Evolutionary conservation across 1,140 invertebrate genomes (phyloP), one percentile per base, ranked within the genome.

Genomic region (Drosophila melanica): DNA sequence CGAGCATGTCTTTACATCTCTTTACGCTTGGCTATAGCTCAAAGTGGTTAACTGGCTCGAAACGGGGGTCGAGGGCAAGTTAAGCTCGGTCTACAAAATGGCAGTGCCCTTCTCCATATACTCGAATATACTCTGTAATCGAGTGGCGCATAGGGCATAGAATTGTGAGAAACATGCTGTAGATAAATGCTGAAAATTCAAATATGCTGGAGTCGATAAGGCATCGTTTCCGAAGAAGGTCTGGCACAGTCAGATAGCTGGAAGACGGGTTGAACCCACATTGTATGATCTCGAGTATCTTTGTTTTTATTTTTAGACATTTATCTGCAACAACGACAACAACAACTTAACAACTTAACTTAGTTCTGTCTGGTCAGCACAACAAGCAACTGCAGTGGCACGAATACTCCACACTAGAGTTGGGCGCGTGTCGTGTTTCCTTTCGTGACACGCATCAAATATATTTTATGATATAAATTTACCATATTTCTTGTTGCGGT

Each of bases 1-100:
- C 67, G 60, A 90, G 77, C 73, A 87, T 87, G 84, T 87, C 84
- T 87, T 87, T 87, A 87, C 84, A 87, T 89, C 84, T 87, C 66
- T 87, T 89, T 84, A 84, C 84, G 84, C 84, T 89, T 89, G 77
- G 76, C 30, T 82, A 73, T 79, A 51, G 68, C 64, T 54, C 73
- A 81, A 77, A 77, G 66, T 76, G 51, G 27, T 18, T 41, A 48
- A 64, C 60, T 60, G 44, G 55, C 39, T 53, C 45, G 18, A 23
- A 18, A 44, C 5, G 16, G 53, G 16, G 39, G 39, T 2, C 16
- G 23, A 37, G n/a, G 7, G 53, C 35, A 55, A 20, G 53, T 55
- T 66, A 3, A 23, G 20, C 20, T 23, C 4, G 20, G 35, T 51
- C 47, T 45, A 54, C 53, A 72, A 80, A 80, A 80, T 80, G 73